These are phyloP conservation scores for Empidonax traillii DNA, from an alignment of 2,113 vertebrate genomes.

Conservation along the genomic window DNA sequence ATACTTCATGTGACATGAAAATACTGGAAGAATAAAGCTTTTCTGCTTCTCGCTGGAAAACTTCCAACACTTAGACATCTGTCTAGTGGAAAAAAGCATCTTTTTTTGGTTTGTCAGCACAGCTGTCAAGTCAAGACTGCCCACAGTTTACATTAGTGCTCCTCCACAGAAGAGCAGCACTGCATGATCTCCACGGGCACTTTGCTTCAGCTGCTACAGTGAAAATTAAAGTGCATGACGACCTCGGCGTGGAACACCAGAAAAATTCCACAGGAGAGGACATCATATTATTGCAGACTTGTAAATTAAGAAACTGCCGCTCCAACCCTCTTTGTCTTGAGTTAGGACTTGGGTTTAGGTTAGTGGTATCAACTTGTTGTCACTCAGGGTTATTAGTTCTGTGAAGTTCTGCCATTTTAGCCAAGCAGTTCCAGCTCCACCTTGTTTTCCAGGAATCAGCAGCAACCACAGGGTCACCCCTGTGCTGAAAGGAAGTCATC, in stretches of 20 bases:
- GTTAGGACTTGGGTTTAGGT: neutral
- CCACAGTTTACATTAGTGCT: conserved; percentile 46
- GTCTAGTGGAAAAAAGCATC: conserved; percentile 55
- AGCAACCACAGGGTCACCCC: neutral
- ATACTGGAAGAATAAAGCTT: conserved; percentile 57
- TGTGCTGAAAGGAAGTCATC: neutral
- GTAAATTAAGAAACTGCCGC: neutral
- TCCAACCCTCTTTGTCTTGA: neutral
- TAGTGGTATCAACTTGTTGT: neutral
- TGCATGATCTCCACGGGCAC: neutral
- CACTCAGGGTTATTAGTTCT: neutral
- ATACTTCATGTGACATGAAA: conserved; percentile 52
- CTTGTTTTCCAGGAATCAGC: neutral
- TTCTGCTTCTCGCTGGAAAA: conserved; percentile 49
- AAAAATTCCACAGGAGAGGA: neutral
- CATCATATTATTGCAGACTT: neutral
- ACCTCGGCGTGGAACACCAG: neutral
- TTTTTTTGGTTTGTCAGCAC: conserved; percentile 62
- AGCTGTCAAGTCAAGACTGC: conserved; percentile 55
- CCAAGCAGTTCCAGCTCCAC: neutral
- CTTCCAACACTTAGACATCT: conserved; percentile 53
- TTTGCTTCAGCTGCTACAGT: neutral
- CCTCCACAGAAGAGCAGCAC: neutral
- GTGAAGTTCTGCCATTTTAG: neutral
- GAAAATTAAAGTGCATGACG: neutral